Evolutionary conservation across 2,797 vertebrate species (phyloP), one percentile per base, ranked within the genome.

Genomic region (Microctenopoma steveboyesi): DNA sequence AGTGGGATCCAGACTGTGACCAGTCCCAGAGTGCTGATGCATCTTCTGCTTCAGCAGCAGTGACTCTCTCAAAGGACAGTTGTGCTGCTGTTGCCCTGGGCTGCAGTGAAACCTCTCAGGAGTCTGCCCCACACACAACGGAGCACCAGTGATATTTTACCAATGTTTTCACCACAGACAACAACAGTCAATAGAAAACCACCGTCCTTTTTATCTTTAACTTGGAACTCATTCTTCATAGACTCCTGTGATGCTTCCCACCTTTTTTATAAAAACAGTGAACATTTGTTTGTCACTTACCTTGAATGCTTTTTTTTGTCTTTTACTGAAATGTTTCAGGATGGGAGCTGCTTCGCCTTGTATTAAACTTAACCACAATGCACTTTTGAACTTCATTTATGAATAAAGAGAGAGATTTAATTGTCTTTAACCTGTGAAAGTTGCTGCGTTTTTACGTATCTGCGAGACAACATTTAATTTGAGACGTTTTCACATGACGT

Each of bases 1-100:
- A 88, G 86, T 70, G 74, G 5, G 92, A 95, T 16, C 69, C 45
- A 5, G 25, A 27, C 33, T 11, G 69, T 2, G 69, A 72, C 30
- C 79, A 30, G n/a, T 37, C 64, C 5, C 81, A 61, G 63, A 50
- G 22, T 0, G 1, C 43, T 4, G 0, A 39, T 4, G 33, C 58
- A 43, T 50, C 78, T 48, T 18, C 42, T 4, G 5, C 27, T 27
- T 45, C 65, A 49, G 60, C 63, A 40, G 67, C 50, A 70, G 82
- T 82, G 72, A 22, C 42, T 1, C 64, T 39, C 49, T 68, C 54
- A 15, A 8, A 55, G 67, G 86, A 81, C 78, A 22, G 52, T 15
- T 1, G 58, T 66, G 65, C 43, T 49, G 0, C 58, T 53, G 66
- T 69, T 64, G 76, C 52, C 54, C 62, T 65, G 2, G 82, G 71